Evolutionary conservation across 2,888 invertebrate genomes (phyloP).

Genomic region (Synergus gifuensis): DNA sequence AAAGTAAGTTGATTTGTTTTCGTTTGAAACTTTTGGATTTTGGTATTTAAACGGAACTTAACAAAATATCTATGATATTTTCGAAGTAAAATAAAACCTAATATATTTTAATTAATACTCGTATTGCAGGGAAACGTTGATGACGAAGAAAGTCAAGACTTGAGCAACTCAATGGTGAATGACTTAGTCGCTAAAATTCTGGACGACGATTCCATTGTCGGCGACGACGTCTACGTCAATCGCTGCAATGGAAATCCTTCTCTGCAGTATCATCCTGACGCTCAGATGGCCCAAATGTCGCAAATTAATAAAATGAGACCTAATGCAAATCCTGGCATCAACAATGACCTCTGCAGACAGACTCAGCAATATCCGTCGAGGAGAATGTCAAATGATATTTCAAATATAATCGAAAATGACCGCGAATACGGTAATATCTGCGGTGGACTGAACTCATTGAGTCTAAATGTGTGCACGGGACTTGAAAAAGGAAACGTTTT

Average conservation of each 20-base stretch:
- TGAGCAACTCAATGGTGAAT: constrained; percentile 82
- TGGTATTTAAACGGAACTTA: neutral
- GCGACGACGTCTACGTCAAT: constrained; percentile 63
- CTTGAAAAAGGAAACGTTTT: constrained; percentile 59
- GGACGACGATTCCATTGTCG: constrained; percentile 80
- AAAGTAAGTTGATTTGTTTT: constrained; percentile 58
- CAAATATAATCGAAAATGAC: constrained; percentile 60
- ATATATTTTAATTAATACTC: constrained; percentile 35
- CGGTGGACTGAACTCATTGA: constrained; percentile 65
- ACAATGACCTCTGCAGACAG: constrained; percentile 48
- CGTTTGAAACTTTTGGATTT: neutral
- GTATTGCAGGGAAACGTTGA: constrained; percentile 68
- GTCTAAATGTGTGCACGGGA: constrained; percentile 59
- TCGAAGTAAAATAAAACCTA: neutral
- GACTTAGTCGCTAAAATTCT: constrained; percentile 84
- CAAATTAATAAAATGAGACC: constrained; percentile 49
- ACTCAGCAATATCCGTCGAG: constrained; percentile 50
- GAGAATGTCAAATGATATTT: constrained; percentile 51
- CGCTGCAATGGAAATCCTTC: constrained; percentile 65
- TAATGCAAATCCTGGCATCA: constrained; percentile 46
- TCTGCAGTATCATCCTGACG: constrained; percentile 54
- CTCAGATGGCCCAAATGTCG: constrained; percentile 48
- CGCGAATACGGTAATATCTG: constrained; percentile 67
- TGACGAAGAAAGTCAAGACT: constrained; percentile 74
- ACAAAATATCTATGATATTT: neutral